Percentiles rank a stretch among this genome's conserved stretches.
These are phyloP conservation scores for Penaeus vannamei DNA, from an alignment of 1,140 invertebrate genomes.

Conservation along the genomic window DNA sequence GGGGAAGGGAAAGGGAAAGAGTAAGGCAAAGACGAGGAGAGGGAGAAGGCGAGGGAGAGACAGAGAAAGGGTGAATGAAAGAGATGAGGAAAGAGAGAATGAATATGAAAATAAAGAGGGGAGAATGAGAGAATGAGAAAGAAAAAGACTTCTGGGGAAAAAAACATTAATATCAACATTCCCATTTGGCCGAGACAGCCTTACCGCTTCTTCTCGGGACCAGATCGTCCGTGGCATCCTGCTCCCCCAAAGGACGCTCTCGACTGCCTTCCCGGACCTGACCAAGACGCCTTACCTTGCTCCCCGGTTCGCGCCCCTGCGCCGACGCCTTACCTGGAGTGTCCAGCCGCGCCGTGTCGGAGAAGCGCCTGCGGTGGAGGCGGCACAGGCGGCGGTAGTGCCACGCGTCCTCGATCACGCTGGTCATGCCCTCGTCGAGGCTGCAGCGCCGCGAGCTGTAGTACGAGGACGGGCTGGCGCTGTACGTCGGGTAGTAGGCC, in stretches of 20 bases:
- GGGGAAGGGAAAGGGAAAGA: not conserved
- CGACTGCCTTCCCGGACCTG: no score
- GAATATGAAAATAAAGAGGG: no score
- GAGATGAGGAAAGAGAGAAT: no score
- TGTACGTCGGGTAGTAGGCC: not conserved
- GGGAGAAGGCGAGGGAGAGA: not conserved
- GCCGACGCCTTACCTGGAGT: constrained; percentile 25
- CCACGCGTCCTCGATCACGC: constrained; percentile 38
- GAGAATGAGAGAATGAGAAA: no score
- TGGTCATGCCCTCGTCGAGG: constrained; percentile 38
- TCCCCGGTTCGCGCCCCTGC: not conserved
- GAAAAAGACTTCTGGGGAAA: no score
- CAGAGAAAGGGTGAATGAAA: no score
- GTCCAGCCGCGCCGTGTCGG: constrained; percentile 46
- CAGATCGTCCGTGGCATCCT: no score
- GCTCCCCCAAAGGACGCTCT: no score
- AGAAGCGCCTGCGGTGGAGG: constrained; percentile 45
- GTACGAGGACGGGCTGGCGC: constrained; percentile 34
- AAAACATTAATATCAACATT: no score
- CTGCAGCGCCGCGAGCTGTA: constrained; percentile 47
- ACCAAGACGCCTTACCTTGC: no score
- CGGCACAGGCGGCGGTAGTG: constrained; percentile 50
- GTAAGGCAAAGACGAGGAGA: not conserved
- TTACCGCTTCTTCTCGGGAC: no score
- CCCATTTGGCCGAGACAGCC: no score